phyloP scores from a whole-genome alignment of 2,888 invertebrate genomes.

The Apotomis capreana region DNA sequence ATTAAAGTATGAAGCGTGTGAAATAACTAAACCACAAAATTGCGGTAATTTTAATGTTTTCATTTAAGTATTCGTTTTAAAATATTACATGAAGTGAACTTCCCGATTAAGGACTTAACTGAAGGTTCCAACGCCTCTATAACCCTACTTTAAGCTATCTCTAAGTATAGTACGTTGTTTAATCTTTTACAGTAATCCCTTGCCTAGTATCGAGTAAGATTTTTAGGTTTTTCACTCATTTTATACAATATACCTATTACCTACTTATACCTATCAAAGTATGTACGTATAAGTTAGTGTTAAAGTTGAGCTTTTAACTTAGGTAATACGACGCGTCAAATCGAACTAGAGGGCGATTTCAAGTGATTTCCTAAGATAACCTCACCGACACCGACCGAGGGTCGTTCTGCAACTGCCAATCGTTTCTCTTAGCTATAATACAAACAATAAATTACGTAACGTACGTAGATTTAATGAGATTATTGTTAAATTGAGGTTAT shows the following conservation, averaged over 20 bases:
- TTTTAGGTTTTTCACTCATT: conserved; percentile 83
- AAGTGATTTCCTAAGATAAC: conserved; percentile 45
- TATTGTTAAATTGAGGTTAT: conserved; percentile 78
- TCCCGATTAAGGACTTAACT: conserved; percentile 36
- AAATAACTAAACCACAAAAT: conserved; percentile 13
- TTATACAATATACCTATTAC: conserved; percentile 78
- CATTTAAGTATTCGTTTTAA: conserved; percentile 25
- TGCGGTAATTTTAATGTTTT: conserved; percentile 22
- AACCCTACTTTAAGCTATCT: conserved; percentile 79
- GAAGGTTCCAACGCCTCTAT: conserved; percentile 55
- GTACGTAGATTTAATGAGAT: conserved; percentile 72
- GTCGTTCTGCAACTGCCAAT: conserved; percentile 73
- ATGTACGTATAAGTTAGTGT: conserved; percentile 74
- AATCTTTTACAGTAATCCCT: conserved; percentile 77
- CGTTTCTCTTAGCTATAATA: conserved; percentile 68
- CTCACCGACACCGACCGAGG: conserved; percentile 52
- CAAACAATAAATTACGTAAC: conserved; percentile 64
- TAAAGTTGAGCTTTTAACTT: conserved; percentile 80
- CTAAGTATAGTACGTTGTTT: conserved; percentile 79
- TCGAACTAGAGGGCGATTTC: conserved; percentile 57
- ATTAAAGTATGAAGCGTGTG: conserved; percentile 25
- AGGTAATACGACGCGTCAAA: conserved; percentile 56
- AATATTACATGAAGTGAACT: conserved; percentile 29
- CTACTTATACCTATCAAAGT: conserved; percentile 65
- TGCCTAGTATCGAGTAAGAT: conserved; percentile 76